phyloP scores from a whole-genome alignment of 2,888 invertebrate genomes.

The Coecobrya sp. region DNA sequence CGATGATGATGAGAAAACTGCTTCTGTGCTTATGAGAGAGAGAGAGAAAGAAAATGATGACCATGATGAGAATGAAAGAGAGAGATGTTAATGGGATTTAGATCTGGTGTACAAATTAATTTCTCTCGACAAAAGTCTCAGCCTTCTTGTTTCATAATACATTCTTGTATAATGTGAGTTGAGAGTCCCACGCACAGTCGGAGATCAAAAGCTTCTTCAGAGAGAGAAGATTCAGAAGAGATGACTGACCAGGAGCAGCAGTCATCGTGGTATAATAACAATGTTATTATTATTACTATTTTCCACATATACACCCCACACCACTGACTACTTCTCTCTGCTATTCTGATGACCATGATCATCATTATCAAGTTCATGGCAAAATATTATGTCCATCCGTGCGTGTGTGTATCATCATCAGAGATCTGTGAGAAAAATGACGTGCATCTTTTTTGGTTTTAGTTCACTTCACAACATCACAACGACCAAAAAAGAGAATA shows the following conservation, averaged over 20 bases:
- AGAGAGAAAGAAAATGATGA: constrained; percentile 49
- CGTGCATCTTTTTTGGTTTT: constrained; percentile 84
- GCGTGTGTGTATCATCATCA: constrained; percentile 75
- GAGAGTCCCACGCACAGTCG: constrained; percentile 86
- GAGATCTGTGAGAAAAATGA: constrained; percentile 84
- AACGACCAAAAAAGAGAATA: constrained; percentile 56
- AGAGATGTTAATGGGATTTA: constrained; percentile 84
- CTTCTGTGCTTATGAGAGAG: constrained; percentile 63
- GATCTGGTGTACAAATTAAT: constrained; percentile 85
- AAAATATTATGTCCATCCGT: constrained; percentile 74
- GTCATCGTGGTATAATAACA: constrained; percentile 16
- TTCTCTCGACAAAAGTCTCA: constrained; percentile 72
- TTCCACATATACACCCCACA: not conserved
- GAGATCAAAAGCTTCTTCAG: constrained; percentile 78
- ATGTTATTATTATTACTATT: not conserved
- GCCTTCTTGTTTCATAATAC: constrained; percentile 47
- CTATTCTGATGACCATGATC: constrained; percentile 50
- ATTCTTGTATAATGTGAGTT: constrained; percentile 42
- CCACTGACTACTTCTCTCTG: not conserved
- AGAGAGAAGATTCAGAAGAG: not conserved
- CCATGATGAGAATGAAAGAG: constrained; percentile 58
- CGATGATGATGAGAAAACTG: constrained; percentile 76
- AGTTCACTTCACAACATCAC: constrained; percentile 53
- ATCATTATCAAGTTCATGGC: constrained; percentile 70
- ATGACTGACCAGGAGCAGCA: constrained; percentile 57